These are phyloP conservation scores for Entelurus aequoreus DNA, from an alignment of 2,113 vertebrate genomes.

Conservation along the genomic window DNA sequence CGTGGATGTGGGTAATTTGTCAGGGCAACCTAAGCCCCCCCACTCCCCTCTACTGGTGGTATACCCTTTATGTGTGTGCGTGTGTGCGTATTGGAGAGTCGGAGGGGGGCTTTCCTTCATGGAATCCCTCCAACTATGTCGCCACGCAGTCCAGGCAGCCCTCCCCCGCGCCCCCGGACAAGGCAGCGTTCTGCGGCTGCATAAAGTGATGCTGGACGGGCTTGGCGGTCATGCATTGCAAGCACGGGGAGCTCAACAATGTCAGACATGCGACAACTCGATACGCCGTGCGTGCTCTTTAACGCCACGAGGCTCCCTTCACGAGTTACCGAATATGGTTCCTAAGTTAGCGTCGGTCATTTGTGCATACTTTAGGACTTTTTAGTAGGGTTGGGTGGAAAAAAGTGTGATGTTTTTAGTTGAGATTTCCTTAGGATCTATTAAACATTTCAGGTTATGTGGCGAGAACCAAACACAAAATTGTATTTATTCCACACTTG, in stretches of 20 bases:
- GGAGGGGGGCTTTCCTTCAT: conserved; percentile 28
- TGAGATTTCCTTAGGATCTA: no score
- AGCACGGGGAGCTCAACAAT: neutral
- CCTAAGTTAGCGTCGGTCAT: no score
- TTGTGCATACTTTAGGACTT: no score
- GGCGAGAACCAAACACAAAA: no score
- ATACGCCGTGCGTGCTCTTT: neutral
- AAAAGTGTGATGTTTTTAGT: no score
- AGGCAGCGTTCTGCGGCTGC: conserved; percentile 37
- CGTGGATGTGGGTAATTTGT: conserved; percentile 67
- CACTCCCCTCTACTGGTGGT: conserved; percentile 38
- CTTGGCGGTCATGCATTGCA: neutral
- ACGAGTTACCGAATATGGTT: no score
- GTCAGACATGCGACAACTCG: neutral
- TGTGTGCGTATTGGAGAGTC: conserved; percentile 34
- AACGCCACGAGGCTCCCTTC: neutral
- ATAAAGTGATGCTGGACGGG: conserved; percentile 23
- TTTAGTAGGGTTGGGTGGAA: no score
- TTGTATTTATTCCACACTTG: no score
- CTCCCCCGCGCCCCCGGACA: conserved; percentile 46
- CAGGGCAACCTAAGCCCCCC: conserved; percentile 54
- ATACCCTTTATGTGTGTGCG: conserved; percentile 14
- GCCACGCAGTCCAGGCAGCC: conserved; percentile 38
- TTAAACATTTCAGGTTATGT: no score
- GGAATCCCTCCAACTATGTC: conserved; percentile 51